Evolutionary conservation across 2,797 vertebrate species (phyloP).

Genomic region (Coccyzus lansbergi): DNA sequence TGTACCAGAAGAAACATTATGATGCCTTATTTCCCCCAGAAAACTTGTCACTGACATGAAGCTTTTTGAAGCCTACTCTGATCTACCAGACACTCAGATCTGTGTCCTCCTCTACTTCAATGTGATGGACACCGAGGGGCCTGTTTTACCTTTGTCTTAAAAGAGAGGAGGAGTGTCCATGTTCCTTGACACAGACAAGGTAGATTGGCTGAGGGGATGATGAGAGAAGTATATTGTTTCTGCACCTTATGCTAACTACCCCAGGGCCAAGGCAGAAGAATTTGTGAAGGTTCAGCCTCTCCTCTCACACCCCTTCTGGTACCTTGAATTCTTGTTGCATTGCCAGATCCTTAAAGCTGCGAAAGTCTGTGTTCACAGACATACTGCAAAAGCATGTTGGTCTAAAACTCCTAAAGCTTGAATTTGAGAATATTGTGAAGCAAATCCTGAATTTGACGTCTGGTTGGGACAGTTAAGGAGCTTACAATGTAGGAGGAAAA

Average conservation of each 20-base stretch:
- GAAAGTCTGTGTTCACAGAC: not conserved
- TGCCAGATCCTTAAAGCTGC: not conserved
- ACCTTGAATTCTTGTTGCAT: not conserved
- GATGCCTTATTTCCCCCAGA: not conserved
- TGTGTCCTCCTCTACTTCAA: not conserved
- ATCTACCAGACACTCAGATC: not conserved
- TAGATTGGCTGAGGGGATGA: not conserved
- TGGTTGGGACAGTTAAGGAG: not conserved
- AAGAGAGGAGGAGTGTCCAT: not conserved
- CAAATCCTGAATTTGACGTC: not conserved
- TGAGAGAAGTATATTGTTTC: not conserved
- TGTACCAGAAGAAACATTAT: not conserved
- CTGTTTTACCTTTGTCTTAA: not conserved
- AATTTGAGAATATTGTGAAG: not conserved
- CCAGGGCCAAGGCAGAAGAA: rapidly evolving
- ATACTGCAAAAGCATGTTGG: not conserved
- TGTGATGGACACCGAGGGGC: not conserved
- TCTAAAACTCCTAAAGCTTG: rapidly evolving
- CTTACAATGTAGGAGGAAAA: not conserved
- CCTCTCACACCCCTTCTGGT: rapidly evolving
- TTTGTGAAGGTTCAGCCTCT: not conserved
- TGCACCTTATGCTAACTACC: not conserved
- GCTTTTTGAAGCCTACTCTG: not conserved
- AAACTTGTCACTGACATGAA: not conserved
- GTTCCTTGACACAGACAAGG: not conserved